Evolutionary conservation across 2,888 invertebrate species (phyloP).

Genomic region (Troides aeacus): DNA sequence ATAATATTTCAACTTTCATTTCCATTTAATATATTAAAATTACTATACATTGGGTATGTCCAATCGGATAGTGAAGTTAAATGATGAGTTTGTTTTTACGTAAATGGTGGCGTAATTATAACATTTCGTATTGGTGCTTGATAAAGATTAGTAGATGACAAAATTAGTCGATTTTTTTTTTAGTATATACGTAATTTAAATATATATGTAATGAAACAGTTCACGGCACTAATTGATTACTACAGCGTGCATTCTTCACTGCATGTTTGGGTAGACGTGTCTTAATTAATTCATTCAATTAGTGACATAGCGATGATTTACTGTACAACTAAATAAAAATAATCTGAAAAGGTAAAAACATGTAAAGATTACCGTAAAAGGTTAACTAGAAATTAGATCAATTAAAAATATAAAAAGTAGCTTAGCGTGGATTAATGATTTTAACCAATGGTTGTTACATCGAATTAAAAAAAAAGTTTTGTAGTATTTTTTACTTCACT

Average conservation of each 20-base stretch:
- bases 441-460: background rate
- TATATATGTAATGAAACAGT: slow-evolving; percentile 7
- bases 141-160: no score
- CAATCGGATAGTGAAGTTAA: no score
- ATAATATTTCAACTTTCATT: no score
- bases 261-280: slow-evolving; percentile 18
- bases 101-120: no score
- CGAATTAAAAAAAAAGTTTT: background rate
- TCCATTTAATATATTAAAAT: no score
- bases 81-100: no score
- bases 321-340: slow-evolving; percentile 4
- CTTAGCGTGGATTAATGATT: background rate
- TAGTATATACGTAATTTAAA: no score
- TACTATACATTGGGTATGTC: no score
- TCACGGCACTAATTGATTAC: slow-evolving; percentile 18
- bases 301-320: slow-evolving; percentile 23
- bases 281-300: slow-evolving; percentile 22
- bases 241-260: slow-evolving; percentile 16
- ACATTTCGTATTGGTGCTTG: no score
- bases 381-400: slow-evolving; percentile 24
- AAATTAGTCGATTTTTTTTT: no score
- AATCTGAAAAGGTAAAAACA: slow-evolving; percentile 15
- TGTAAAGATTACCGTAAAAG: slow-evolving; percentile 12
- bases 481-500: background rate
- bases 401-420: slow-evolving; percentile 18